These are phyloP conservation scores for Myotis daubentonii DNA, from an alignment of 2,797 vertebrate species.

Conservation along the genomic window DNA sequence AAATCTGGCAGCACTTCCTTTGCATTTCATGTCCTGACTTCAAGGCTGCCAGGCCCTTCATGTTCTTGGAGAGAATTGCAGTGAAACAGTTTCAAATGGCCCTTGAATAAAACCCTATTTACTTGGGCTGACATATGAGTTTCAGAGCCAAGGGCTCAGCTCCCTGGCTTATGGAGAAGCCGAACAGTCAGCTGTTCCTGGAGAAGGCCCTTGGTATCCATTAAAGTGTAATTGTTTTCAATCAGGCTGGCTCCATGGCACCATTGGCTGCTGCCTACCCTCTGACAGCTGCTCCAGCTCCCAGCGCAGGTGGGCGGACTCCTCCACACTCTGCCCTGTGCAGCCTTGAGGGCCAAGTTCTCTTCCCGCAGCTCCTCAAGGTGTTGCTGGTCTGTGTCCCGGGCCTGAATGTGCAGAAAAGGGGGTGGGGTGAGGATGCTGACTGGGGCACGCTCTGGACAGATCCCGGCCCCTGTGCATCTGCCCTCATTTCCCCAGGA, in stretches of 20 bases:
- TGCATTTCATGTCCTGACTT: too few species aligned
- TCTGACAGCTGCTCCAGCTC: conserved; percentile 95
- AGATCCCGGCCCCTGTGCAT: too few species aligned
- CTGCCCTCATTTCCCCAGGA: too few species aligned
- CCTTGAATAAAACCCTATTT: conserved; percentile 41
- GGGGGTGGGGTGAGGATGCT: not conserved
- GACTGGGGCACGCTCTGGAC: too few species aligned
- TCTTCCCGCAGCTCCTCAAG: conserved; percentile 97
- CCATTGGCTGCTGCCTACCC: conserved; percentile 84
- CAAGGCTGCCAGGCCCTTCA: not conserved
- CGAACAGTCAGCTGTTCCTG: conserved; percentile 42
- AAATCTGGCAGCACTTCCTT: too few species aligned
- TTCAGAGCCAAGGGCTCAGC: not conserved
- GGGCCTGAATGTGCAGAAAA: conserved; percentile 86
- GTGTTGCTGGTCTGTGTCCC: conserved; percentile 93
- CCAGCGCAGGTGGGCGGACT: conserved; percentile 96
- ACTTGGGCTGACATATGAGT: not conserved
- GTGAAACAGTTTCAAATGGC: conserved; percentile 31
- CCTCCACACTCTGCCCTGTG: conserved; percentile 98
- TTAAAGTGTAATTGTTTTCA: fast-evolving
- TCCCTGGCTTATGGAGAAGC: too few species aligned
- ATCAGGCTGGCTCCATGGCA: not conserved
- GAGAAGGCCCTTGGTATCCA: too few species aligned
- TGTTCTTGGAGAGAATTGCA: not conserved
- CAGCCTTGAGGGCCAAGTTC: conserved; percentile 97